Evolutionary conservation across 2,797 vertebrate genomes (phyloP).

Genomic region (Synanceia verrucosa): DNA sequence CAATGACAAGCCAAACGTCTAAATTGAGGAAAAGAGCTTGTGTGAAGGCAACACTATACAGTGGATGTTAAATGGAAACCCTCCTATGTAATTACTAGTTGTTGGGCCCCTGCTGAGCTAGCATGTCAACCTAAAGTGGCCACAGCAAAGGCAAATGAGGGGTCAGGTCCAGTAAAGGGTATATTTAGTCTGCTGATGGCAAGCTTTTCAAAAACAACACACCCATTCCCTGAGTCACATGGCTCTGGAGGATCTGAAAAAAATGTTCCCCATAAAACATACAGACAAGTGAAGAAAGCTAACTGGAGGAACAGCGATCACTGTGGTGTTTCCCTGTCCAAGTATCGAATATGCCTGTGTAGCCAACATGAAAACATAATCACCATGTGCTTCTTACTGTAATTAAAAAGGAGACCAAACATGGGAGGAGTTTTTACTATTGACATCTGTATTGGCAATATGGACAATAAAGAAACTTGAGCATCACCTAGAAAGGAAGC

Average conservation of each 20-base stretch:
- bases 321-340: slow-evolving; percentile 58
- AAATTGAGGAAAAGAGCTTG: slow-evolving; percentile 61
- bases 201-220: slow-evolving; percentile 80
- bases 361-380: slow-evolving; percentile 74
- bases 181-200: slow-evolving; percentile 83
- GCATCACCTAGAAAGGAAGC: slow-evolving; percentile 12
- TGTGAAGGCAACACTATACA: slow-evolving; percentile 75
- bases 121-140: slow-evolving; percentile 79
- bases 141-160: slow-evolving; percentile 85
- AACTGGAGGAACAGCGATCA: slow-evolving; percentile 49
- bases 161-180: slow-evolving; percentile 84
- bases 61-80: slow-evolving; percentile 77
- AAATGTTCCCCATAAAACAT: slow-evolving; percentile 72
- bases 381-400: slow-evolving; percentile 56
- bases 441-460: slow-evolving; percentile 57
- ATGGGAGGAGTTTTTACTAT: slow-evolving; percentile 50
- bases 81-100: slow-evolving; percentile 81
- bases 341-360: slow-evolving; percentile 45
- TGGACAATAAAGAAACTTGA: slow-evolving; percentile 25
- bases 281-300: slow-evolving; percentile 50
- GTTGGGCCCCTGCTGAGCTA: slow-evolving; percentile 73
- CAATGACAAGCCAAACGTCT: slow-evolving; percentile 54
- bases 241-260: slow-evolving; percentile 68
- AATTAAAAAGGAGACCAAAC: slow-evolving; percentile 58
- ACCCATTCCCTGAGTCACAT: slow-evolving; percentile 73